Evolutionary conservation across 2,797 vertebrate genomes (phyloP), one percentile per base, ranked within the genome.

Genomic region (Hyperoplus immaculatus): DNA sequence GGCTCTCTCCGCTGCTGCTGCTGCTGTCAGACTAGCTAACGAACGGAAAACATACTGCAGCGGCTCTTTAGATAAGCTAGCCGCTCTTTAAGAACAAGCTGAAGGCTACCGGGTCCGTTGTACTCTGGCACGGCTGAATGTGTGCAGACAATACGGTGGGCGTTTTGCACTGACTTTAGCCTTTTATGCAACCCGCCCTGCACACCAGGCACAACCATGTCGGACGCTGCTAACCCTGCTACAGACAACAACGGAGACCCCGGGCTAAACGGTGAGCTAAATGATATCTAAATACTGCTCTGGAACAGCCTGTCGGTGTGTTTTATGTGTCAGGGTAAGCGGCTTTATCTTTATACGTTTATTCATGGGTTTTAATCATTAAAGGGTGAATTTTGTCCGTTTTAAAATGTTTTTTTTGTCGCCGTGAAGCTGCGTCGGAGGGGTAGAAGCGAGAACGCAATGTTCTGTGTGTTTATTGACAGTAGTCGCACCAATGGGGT

Each of bases 251-350:
- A 88, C 88, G 94, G 93, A 85, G 95, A 96, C 74, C 84, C 94
- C 1, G 94, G 94, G 84, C 94, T 96, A 61, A 95, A 96, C 87
- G 95, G 96, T 96, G 60, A 84, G 88, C 65, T 65, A 88, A 62
- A 73, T 74, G 74, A 41, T 14, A 8, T 14, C 49, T 13, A 1
- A 14, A 0, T 14, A 1, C 16, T 36, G 8, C 0, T 3, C 4
- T 49, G 1, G 6, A 29, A 11, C 39, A 11, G 6, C 0, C 16
- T 88, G 80, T 67, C 85, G 72, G 42, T 58, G 45, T 39, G 4
- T 15, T 12, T 59, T 8, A 8, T 39, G 2, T 14, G 10, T 15
- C 11, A 11, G 8, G 3, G 1, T 36, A 4, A 2, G 1, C 4
- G 0, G 4, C 0, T 63, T 13, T 16, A 0, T 46, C 5, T 14